Evolutionary conservation across 1,140 invertebrate genomes (phyloP).

Genomic region (Bombus consobrinus): DNA sequence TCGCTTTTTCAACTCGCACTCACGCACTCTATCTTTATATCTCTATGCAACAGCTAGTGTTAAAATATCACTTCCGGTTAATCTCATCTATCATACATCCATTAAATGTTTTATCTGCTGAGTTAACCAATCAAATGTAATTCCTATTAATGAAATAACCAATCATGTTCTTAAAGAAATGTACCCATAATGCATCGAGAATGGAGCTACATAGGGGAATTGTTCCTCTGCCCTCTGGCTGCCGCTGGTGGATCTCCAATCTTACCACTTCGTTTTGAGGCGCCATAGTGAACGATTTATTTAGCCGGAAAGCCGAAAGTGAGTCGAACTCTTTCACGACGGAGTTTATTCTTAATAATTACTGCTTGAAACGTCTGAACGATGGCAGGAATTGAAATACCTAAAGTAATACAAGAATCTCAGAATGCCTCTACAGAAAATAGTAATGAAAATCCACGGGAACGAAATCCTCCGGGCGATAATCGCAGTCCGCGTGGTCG

Average conservation of each 20-base stretch:
- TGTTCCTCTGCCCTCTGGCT: not conserved
- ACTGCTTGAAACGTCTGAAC: not conserved
- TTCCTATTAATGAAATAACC: not conserved
- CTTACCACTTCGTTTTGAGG: conserved; percentile 55
- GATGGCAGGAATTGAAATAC: conserved; percentile 72
- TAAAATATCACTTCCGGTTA: not conserved
- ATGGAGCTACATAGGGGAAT: not conserved
- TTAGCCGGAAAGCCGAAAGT: not conserved
- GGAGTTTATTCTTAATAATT: not conserved
- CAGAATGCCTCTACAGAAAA: conserved; percentile 68
- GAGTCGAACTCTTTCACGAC: not conserved
- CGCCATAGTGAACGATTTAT: conserved; percentile 45
- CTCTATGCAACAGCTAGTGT: too few species aligned
- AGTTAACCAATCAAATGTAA: conserved; percentile 1
- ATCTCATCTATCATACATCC: not conserved
- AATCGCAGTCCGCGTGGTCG: conserved; percentile 68
- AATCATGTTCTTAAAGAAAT: not conserved
- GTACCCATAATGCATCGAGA: not conserved
- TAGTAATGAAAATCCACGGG: conserved; percentile 69
- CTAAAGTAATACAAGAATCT: conserved; percentile 69
- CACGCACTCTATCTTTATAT: too few species aligned
- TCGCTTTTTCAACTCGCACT: too few species aligned
- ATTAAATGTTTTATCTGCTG: not conserved
- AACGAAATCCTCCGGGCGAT: conserved; percentile 61
- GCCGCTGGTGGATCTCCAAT: not conserved